Evolutionary conservation across 2,797 vertebrate species (phyloP), one percentile per base, ranked within the genome.

Genomic region (Natrix natrix): DNA sequence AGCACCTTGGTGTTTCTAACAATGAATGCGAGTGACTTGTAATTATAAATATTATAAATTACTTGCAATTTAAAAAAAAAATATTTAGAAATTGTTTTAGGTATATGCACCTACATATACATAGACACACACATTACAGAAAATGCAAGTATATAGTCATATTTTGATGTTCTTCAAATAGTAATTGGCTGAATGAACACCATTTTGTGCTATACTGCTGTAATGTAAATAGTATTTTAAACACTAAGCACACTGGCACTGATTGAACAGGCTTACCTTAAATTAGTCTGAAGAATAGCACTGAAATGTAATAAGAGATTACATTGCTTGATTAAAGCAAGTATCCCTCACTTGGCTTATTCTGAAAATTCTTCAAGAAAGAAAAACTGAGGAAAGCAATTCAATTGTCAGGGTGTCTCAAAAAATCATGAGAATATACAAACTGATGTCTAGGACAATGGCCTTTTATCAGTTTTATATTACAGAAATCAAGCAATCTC

Each of bases 111-210:
- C 66, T 69, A 43, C 37, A 20, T 20, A 43, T 17, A 37, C 7
- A 37, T 6, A 66, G 5, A 22, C 1, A 43, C 16, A 5, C 37
- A 83, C 20, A 0, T 43, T 5, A 48, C 74, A 48, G 37, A 83
- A 83, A 83, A 78, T 78, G 37, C 28, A 93, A 92, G 16, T 95
- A 93, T 1, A n/a, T 0, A 66, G 90, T 88, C 78, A 89, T 94
- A 92, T 91, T 94, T 92, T 90, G 95, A 95, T 90, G 91, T 93
- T 83, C 94, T 88, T 78, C 91, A 52, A 13, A 93, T 0, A 66
- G 12, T 87, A 89, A 17, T 1, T 0, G 0, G 54, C 20, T 32
- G 22, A 74, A 63, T 87, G 16, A 87, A 93, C 37, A 54, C 22
- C 16, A 63, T 78, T 88, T 88, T 37, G 54, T 61, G 55, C 48